Conservation (phyloP, 2,113 vertebrate genomes). For the Ardeotis arabs region DNA sequence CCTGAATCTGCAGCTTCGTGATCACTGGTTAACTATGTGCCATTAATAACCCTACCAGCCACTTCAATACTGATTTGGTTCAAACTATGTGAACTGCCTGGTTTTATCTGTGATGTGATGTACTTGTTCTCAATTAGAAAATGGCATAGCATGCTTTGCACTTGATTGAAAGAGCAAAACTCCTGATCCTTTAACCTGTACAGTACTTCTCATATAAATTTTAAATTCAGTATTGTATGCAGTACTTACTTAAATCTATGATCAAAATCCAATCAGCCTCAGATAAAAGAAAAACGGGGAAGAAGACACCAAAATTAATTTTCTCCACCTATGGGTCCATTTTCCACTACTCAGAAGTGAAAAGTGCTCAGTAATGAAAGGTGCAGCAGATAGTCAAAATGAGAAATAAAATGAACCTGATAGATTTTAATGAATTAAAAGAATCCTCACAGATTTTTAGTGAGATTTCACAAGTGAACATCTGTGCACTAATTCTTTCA, state of each 20-base stretch:
- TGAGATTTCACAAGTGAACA: not conserved
- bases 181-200: not conserved
- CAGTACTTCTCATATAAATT: not conserved
- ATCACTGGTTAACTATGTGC: not conserved
- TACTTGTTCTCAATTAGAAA: not conserved
- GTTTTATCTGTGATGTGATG: not conserved
- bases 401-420: accelerated
- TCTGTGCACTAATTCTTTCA: not conserved
- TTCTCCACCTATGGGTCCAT: not conserved
- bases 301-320: not conserved
- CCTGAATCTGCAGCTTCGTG: not conserved
- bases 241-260: not conserved
- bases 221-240: not conserved
- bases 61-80: not conserved
- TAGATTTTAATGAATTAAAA: not conserved
- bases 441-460: not conserved
- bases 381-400: not conserved
- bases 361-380: not conserved
- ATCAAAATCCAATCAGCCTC: not conserved
- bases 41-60: not conserved
- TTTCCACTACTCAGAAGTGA: not conserved
- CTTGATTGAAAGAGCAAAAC: not conserved
- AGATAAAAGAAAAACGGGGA: not conserved
- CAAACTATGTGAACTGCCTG: not conserved
- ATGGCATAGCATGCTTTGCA: not conserved